A percentile compares a stretch with the other conserved stretches of the same genome.
These are phyloP conservation scores for Rhodinocichla rosea DNA, from an alignment of 2,113 vertebrate species.

Conservation along the genomic window DNA sequence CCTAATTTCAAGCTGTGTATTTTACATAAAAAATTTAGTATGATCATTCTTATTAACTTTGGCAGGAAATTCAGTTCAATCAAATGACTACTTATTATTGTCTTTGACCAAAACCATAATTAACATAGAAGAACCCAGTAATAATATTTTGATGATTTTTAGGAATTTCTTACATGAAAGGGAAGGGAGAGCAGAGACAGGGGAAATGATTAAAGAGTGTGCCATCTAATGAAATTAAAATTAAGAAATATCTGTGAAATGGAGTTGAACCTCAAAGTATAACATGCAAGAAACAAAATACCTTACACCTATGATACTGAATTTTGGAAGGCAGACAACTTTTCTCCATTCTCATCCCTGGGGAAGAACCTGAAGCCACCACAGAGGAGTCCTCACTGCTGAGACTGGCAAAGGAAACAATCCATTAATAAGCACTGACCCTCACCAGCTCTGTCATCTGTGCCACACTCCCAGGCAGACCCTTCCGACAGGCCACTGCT, in stretches of 20 bases:
- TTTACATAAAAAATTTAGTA: not conserved
- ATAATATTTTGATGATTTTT: not conserved
- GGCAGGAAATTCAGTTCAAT: not conserved
- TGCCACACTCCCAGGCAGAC: rapidly evolving
- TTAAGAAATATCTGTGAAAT: not conserved
- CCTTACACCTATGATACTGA: not conserved
- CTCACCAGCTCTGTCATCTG: not conserved
- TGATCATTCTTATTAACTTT: not conserved
- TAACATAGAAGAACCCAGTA: not conserved
- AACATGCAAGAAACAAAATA: not conserved
- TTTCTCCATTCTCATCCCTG: not conserved
- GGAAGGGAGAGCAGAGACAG: not conserved
- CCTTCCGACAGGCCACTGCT: not conserved
- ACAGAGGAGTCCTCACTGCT: rapidly evolving
- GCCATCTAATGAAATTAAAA: not conserved
- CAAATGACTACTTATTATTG: not conserved
- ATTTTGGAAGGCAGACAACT: not conserved
- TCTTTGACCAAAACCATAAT: not conserved
- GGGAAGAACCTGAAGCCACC: not conserved
- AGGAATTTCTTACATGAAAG: not conserved
- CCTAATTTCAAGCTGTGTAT: not conserved
- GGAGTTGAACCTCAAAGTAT: not conserved
- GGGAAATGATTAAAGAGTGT: not conserved
- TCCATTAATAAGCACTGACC: not conserved
- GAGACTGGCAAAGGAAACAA: not conserved